phyloP scores from a whole-genome alignment of 2,113 vertebrate species.

The Camelus bactrianus region DNA sequence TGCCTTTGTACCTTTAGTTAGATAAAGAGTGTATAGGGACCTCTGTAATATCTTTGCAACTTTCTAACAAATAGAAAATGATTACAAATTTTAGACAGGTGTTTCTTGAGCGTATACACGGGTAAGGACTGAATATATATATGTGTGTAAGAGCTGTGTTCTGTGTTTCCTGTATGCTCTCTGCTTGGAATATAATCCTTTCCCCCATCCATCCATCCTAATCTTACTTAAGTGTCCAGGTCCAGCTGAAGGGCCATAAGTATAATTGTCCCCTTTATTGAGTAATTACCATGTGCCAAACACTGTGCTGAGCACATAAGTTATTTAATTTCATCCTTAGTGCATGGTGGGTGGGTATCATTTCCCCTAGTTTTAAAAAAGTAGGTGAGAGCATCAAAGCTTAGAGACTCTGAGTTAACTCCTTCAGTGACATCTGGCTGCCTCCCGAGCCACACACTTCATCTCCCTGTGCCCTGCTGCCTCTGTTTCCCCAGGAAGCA shows the following conservation, averaged over 20 bases:
- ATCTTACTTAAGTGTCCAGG: constrained; percentile 1
- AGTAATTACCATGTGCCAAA: background rate
- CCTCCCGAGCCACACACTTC: background rate
- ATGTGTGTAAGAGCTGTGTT: background rate
- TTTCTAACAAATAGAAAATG: background rate
- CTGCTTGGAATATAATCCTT: background rate
- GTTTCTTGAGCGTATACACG: background rate
- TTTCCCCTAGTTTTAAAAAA: background rate
- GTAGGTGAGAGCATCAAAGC: background rate
- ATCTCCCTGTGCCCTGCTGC: background rate
- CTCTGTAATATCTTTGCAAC: background rate
- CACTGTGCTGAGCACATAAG: background rate
- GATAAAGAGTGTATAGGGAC: background rate
- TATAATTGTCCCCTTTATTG: background rate
- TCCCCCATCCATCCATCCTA: background rate
- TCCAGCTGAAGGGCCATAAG: background rate
- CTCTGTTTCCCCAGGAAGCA: background rate
- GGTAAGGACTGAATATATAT: background rate
- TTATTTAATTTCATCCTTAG: background rate
- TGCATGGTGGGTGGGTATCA: background rate
- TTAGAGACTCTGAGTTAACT: background rate
- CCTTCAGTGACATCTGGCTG: background rate
- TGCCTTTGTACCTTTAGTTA: background rate
- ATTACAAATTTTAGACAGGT: background rate
- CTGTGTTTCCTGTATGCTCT: background rate